These are phyloP conservation scores for Bembecia ichneumoniformis DNA, from an alignment of 2,888 invertebrate species.

Conservation along the genomic window DNA sequence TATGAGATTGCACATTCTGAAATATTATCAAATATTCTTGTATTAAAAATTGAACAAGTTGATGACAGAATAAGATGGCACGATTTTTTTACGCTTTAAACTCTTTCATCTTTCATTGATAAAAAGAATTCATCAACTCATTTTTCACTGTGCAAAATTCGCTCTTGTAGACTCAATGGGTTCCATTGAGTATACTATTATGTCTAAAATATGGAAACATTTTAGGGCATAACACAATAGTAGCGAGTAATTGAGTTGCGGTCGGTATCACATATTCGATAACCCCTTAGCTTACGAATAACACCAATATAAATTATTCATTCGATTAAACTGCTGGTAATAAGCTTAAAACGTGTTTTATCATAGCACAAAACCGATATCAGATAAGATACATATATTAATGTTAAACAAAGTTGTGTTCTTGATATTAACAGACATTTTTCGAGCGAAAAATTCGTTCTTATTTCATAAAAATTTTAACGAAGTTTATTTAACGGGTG, in stretches of 20 bases:
- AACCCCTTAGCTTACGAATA: conserved; percentile 17
- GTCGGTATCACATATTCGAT: conserved; percentile 25
- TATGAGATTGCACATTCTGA: too few relatives aligned
- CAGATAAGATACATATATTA: conserved; percentile 1
- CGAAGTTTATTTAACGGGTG: not conserved
- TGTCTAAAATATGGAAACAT: conserved; percentile 20
- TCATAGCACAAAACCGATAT: conserved; percentile 19
- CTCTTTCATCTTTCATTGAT: too few relatives aligned
- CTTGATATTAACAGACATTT: not conserved
- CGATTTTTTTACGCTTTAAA: too few relatives aligned
- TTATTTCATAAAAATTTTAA: not conserved
- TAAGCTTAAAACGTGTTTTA: conserved; percentile 30
- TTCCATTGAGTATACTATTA: too few relatives aligned
- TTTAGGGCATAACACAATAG: conserved; percentile 57
- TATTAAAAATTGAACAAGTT: too few relatives aligned
- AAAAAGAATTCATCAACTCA: too few relatives aligned
- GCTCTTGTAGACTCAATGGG: too few relatives aligned
- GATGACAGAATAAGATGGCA: too few relatives aligned
- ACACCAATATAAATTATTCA: conserved; percentile 44
- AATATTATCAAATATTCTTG: too few relatives aligned
- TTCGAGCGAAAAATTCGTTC: not conserved
- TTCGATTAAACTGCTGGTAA: conserved; percentile 16
- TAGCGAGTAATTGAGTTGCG: conserved; percentile 9
- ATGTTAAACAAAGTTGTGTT: not conserved
- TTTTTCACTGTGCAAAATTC: too few relatives aligned